Base-by-base conservation (phyloP, 2,888 invertebrate genomes). In the Agapostemon virescens region DNA sequence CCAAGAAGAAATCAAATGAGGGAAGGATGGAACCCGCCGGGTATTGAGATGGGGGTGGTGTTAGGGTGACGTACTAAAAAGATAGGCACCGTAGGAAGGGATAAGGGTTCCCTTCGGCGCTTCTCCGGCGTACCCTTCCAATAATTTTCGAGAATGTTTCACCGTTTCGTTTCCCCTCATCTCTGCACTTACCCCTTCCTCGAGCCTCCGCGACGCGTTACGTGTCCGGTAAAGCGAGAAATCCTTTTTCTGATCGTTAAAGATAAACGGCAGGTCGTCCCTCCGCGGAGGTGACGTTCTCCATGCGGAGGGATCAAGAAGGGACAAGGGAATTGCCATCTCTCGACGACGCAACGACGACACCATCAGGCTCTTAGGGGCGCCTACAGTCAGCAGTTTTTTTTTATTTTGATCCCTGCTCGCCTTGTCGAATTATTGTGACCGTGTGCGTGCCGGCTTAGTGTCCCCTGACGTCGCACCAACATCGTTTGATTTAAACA, bases 1-100 rank as follows among this genome's bases (percentile, higher is more conserved):
- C 88, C 88, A 85, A 76, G 88, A 88, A 89, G 90, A 89, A 89
- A 89, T 89, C 88, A 88, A 89, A 90, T 91, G 87, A 89, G 85
- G 82, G 88, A 88, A 88, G 79, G 88, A 88, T 87, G 86, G 86
- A 85, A 85, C 79, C 82, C 68, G 79, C 64, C 74, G 80, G 84
- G 72, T 74, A 83, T 81, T 64, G 55, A 55, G 55, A 55, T 55
- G 58, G 79, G 23, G 67, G 81, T 79, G 78, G 79, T 79, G 82
- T 86, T 84, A 82, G 84, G 84, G 84, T 81, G 85, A 87, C 87
- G 83, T 71, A 77, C 85, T 85, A 87, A 89, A 80, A 89, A 90
- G 89, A 90, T 88, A 86, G 87, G 82, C 74, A 68, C 77, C 61
- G 36, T 23, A 69, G 82, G 79, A 86, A 78, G 83, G 82, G 79